A percentile compares a stretch with the other conserved stretches of the same genome.
These are phyloP conservation scores for Florisuga fusca DNA, from an alignment of 2,797 vertebrate genomes.

Conservation along the genomic window DNA sequence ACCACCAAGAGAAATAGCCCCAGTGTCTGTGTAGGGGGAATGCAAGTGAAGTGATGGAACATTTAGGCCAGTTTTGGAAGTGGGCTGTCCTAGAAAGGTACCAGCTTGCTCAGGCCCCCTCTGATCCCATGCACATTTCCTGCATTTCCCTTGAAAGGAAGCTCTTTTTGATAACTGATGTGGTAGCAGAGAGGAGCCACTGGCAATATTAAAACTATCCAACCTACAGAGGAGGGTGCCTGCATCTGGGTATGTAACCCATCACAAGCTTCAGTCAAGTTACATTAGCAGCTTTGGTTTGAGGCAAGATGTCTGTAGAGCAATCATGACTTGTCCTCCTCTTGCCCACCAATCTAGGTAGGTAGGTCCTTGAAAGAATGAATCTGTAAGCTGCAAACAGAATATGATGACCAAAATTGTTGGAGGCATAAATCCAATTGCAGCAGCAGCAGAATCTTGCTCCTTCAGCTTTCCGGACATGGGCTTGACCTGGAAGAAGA, in stretches of 20 bases:
- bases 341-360: background rate
- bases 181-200: background rate
- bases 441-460: background rate
- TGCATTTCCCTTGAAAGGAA: background rate
- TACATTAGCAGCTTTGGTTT: background rate
- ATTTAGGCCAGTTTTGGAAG: background rate
- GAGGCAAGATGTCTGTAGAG: background rate
- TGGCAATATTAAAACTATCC: background rate
- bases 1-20: background rate
- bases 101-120: background rate
- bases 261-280: background rate
- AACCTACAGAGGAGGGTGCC: background rate
- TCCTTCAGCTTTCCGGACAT: background rate
- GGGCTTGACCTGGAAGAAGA: background rate
- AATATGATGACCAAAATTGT: background rate
- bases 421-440: background rate
- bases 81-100: background rate
- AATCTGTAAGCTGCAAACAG: background rate
- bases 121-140: background rate
- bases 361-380: background rate
- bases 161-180: background rate
- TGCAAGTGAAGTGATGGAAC: rapidly evolving
- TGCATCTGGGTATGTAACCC: background rate
- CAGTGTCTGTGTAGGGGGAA: background rate
- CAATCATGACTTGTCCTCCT: background rate